Base-by-base conservation (phyloP, 35 echinoderm and acorn worm species). In the Anneissia japonica region DNA sequence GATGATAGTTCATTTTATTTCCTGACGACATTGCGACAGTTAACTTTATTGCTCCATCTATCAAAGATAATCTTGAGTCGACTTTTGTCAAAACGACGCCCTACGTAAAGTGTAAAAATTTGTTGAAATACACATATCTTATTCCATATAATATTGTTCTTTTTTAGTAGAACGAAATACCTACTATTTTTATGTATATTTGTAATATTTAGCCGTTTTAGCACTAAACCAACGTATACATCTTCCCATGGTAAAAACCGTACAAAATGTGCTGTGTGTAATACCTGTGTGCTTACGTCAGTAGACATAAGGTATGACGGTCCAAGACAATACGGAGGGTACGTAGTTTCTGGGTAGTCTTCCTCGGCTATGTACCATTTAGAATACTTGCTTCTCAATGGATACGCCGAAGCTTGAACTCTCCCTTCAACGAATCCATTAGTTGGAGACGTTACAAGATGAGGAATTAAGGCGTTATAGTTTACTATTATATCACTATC, bases 321-420 rank as follows among this genome's bases (percentile, higher is more conserved):
- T 13, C 89, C 89, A 14, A 79, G 37, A 21, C 45, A 64, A 30
- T 86, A 91, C 26, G 83, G 83, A 12, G 89, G 89, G 74, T 86
- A 91, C 2, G 77, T 86, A n/a, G 75, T 30, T 29, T 86, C 74
- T 6, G 82, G 89, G 83, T 77, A 91, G n/a, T 79, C 35, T 23
- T 86, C 76, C 30, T 85, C n/a, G 2, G 89, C 46, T 12, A 77
- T 79, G 76, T 91, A 91, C 89, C 89, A 91, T 80, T 91, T 91
- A 3, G 77, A 78, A 17, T 80, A 56, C 36, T 30, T 14, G 28
- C 79, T 74, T 19, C 83, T 74, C 14, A 51, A 34, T 29, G 83
- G 83, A 13, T 79, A 78, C 38, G 35, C 76, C 28, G 35, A 31
- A 12, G 37, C 36, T 16, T 40, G 35, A n/a, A 74, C 28, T 13